Base-by-base conservation (phyloP, 2,888 invertebrate genomes). In the Linnaemya vulpina region DNA sequence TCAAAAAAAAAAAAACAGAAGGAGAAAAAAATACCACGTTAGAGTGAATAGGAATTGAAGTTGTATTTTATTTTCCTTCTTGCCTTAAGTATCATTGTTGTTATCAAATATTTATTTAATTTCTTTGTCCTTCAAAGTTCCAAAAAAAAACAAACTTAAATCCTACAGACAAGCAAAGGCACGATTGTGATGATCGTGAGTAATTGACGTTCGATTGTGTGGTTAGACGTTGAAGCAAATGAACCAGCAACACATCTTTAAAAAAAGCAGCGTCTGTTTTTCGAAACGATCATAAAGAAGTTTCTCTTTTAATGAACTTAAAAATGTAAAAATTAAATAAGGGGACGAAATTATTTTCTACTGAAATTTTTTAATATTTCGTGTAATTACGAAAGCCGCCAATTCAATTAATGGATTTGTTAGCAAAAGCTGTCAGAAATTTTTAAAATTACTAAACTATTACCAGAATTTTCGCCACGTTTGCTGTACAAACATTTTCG, bases 141-240 rank as follows among this genome's bases (percentile, higher is more conserved):
- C 63, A 60, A 53, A 65, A 43, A 76, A 65, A 60, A 60, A 65
- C 4, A 43, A 15, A 49, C 65, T 70, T 1, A 46, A 75, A 74
- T 63, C 25, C 67, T 73, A 77, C 46, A 78, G 35, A 55, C 51
- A 75, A 62, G 70, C 43, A 40, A n/a, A 76, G 58, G 63, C 81
- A 79, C 81, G 86, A 83, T 85, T 81, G 79, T 83, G 67, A 67
- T 63, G 84, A 84, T 84, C 87, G 87, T 87, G 87, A 86, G 83
- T 85, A 87, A 84, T 85, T 86, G 86, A 71, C 86, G 81, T 80
- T 70, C 83, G 79, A 80, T 78, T 75, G 74, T 80, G 63, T 46
- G 83, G 62, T 70, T 55, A 49, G 35, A 22, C 25, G 15, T 1
- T 55, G 8, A 25, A 53, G 53, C 11, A n/a, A n/a, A n/a, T n/a